Base-by-base conservation (phyloP, 2,888 invertebrate genomes). In the Rhingia campestris region DNA sequence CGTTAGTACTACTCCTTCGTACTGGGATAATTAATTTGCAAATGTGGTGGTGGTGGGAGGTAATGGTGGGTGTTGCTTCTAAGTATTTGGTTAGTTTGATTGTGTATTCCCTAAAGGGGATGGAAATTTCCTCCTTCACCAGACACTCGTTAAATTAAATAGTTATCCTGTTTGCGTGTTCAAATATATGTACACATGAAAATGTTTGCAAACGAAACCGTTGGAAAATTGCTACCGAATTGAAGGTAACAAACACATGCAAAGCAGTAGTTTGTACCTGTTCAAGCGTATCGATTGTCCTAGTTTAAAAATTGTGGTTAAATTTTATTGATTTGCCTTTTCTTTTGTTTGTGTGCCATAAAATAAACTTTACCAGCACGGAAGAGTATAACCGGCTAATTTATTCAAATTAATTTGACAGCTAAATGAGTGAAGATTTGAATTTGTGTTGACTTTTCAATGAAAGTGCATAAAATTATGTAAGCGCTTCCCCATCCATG, bases 61-160 rank as follows among this genome's bases (percentile, higher is more conserved):
- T 22, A 49, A 22, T 45, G 43, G 59, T 30, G 22, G n/a, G 64
- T 30, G 22, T 39, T 66, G 22, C n/a, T 12, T 30, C 37, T 47
- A 58, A 58, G 10, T 61, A 22, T 30, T 49, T 32, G 43, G 58
- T 53, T 56, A 37, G 54, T 58, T 47, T 66, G 39, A 53, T 53
- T 10, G 35, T 63, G 10, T 45, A 1, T 35, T 51, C 43, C 58
- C 56, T 43, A 30, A 53, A 59, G 33, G 75, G 69, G 45, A 58
- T 81, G 58, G 45, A 75, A 70, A 70, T 74, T 64, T 64, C 61
- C 61, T 70, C 66, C 37, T 56, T 59, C 53, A 51, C 59, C 39
- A 76, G 75, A 76, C 75, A 70, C 59, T 76, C 45, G 41, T 59
- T 59, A 59, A 75, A 72, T 58, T 53, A 61, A 63, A 76, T 59